These are phyloP conservation scores for Scelioninae gen. 1 DNA, from an alignment of 2,888 invertebrate species.

Conservation along the genomic window DNA sequence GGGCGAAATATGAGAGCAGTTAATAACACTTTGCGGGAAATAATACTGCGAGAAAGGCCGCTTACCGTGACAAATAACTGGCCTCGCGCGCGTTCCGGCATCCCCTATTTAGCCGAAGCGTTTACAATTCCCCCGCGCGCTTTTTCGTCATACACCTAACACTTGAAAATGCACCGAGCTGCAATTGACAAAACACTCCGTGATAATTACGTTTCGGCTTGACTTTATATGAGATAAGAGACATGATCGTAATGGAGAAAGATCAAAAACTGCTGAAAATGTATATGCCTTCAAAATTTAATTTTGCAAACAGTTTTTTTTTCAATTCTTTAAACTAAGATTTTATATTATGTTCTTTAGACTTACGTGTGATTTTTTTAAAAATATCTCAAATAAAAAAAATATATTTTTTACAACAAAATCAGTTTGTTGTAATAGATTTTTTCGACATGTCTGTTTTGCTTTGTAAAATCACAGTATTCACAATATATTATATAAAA, in stretches of 20 bases:
- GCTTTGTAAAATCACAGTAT: background rate
- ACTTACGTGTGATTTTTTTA: too few relatives aligned
- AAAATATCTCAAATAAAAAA: too few relatives aligned
- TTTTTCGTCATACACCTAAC: conserved; percentile 62
- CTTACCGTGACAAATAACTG: conserved; percentile 84
- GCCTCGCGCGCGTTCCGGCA: conserved; percentile 75
- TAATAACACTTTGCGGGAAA: conserved; percentile 84
- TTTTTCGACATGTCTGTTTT: background rate
- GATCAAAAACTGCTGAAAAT: background rate
- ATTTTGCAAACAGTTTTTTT: too few relatives aligned
- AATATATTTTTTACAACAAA: too few relatives aligned
- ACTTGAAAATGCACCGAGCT: conserved; percentile 55
- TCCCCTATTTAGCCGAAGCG: conserved; percentile 60
- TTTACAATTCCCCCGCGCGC: conserved; percentile 68
- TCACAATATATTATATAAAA: conserved; percentile 28
- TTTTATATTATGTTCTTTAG: too few relatives aligned
- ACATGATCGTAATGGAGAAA: background rate
- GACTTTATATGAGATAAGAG: background rate
- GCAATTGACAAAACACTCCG: conserved; percentile 55
- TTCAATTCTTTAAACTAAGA: too few relatives aligned
- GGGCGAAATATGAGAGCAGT: conserved; percentile 84
- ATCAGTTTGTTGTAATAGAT: too few relatives aligned
- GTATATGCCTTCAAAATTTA: too few relatives aligned
- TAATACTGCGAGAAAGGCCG: conserved; percentile 84
- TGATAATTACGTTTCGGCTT: conserved; percentile 9